Evolutionary conservation across 2,797 vertebrate species (phyloP), one percentile per base, ranked within the genome.

Genomic region (Thalassophryne amazonica): DNA sequence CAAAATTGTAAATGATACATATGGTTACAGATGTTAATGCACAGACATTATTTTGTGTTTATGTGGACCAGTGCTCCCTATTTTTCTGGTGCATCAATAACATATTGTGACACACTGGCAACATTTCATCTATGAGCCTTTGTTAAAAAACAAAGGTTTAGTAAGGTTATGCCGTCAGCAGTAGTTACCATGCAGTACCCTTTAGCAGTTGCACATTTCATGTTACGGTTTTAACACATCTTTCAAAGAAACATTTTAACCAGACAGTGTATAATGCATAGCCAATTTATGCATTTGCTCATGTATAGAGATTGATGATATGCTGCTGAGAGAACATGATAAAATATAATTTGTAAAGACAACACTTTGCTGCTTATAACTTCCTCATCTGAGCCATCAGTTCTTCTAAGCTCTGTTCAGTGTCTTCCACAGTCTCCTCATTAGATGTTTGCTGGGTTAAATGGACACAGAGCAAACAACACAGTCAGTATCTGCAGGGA

Each of bases 331-430:
- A 10, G 19, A 5, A 40, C n/a, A 3, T 23, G 21, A 35, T 22
- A 52, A 15, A 49, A 29, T n/a, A n/a, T n/a, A n/a, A n/a, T n/a
- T n/a, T n/a, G n/a, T n/a, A n/a, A n/a, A n/a, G n/a, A n/a, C n/a
- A n/a, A n/a, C n/a, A n/a, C n/a, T n/a, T 40, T 27, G 19, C 18
- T 16, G 41, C 34, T 70, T 94, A 97, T 71, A 99, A 72, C 48
- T 91, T 94, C 78, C 85, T 94, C 95, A 99, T 97, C 69, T 92
- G 94, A 69, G 95, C 93, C 95, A 98, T 98, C 60, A 99, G 87
- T 31, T 98, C 95, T 61, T 98, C 96, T 43, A 99, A 81, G 80
- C 94, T 99, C 85, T 94, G 92, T 15, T 94, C 91, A 0, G 93
- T 92, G 18, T 97, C 96, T 24, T 84, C 85, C 40, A 95, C 90